These are phyloP conservation scores for Mythimna lalbum DNA, from an alignment of 2,888 invertebrate genomes.

Conservation along the genomic window DNA sequence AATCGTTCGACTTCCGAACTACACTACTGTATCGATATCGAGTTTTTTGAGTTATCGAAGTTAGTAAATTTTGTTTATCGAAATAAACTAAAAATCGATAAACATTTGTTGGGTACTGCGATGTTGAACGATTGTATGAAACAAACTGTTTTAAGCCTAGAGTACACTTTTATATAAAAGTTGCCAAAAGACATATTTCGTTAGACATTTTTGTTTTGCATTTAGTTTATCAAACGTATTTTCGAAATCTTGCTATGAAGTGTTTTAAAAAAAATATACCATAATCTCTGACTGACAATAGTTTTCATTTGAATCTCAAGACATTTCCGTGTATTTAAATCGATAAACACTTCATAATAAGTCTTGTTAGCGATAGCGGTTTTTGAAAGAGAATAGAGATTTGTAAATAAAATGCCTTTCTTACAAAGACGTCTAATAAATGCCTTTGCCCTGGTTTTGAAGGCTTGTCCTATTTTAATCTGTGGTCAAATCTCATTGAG, in stretches of 20 bases:
- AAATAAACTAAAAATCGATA: background rate
- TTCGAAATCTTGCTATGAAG: slow-evolving; percentile 29
- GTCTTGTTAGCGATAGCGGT: slow-evolving; percentile 40
- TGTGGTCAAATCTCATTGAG: background rate
- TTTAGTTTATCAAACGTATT: slow-evolving; percentile 46
- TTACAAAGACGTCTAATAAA: background rate
- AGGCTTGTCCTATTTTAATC: background rate
- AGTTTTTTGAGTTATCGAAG: background rate
- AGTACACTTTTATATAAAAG: slow-evolving; percentile 18
- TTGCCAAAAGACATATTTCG: slow-evolving; percentile 48
- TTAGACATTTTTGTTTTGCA: slow-evolving; percentile 48
- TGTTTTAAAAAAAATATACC: slow-evolving; percentile 5
- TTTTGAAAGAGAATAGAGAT: slow-evolving; percentile 29
- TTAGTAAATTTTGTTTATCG: background rate
- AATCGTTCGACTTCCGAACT: slow-evolving; percentile 16
- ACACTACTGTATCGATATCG: background rate
- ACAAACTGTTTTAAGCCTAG: slow-evolving; percentile 13
- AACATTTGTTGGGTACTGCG: background rate
- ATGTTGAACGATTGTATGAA: background rate
- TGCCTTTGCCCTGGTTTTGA: background rate
- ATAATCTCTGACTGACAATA: slow-evolving; percentile 22
- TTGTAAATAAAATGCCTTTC: background rate
- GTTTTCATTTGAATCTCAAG: slow-evolving; percentile 48
- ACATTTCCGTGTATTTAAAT: slow-evolving; percentile 20
- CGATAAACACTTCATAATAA: slow-evolving; percentile 36